These are phyloP conservation scores for Hydrotaea cyrtoneurina DNA, from an alignment of 2,888 invertebrate species.

Conservation along the genomic window DNA sequence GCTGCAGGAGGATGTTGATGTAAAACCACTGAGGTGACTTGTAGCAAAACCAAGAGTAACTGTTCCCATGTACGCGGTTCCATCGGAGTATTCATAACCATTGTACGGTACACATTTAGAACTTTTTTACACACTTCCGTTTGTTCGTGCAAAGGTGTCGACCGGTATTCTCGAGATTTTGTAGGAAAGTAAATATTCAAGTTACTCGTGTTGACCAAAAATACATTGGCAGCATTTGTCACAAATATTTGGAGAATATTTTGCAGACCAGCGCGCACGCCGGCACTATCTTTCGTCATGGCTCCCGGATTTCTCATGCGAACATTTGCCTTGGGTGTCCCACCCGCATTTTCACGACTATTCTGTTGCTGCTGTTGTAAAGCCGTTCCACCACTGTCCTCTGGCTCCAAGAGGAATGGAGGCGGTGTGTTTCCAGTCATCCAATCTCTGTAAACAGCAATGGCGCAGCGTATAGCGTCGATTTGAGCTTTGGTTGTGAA, in stretches of 20 bases:
- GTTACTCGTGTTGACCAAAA: constrained; percentile 84
- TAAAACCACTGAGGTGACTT: constrained; percentile 94
- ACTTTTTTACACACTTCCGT: constrained; percentile 98
- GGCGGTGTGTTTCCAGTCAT: constrained; percentile 92
- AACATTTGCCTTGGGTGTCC: constrained; percentile 80
- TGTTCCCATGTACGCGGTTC: constrained; percentile 97
- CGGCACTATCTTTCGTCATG: constrained; percentile 88
- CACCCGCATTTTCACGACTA: constrained; percentile 77
- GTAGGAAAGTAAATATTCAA: constrained; percentile 83
- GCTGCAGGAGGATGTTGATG: constrained; percentile 88
- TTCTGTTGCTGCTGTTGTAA: constrained; percentile 68
- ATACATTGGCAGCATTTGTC: constrained; percentile 97
- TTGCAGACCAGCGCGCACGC: constrained; percentile 91
- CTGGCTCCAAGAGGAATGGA: constrained; percentile 88
- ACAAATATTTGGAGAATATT: constrained; percentile 86
- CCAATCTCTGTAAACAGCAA: constrained; percentile 97
- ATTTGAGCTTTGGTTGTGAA: constrained; percentile 88
- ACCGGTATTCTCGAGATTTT: constrained; percentile 83
- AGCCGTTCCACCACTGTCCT: constrained; percentile 78
- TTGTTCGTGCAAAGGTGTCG: constrained; percentile 92
- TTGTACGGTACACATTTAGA: constrained; percentile 96
- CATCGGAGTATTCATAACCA: constrained; percentile 98
- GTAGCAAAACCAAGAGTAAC: constrained; percentile 90
- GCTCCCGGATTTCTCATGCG: constrained; percentile 91
- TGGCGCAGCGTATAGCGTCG: constrained; percentile 92